Evolutionary conservation across 2,888 invertebrate genomes (phyloP).

Genomic region (Morpho deidamia): DNA sequence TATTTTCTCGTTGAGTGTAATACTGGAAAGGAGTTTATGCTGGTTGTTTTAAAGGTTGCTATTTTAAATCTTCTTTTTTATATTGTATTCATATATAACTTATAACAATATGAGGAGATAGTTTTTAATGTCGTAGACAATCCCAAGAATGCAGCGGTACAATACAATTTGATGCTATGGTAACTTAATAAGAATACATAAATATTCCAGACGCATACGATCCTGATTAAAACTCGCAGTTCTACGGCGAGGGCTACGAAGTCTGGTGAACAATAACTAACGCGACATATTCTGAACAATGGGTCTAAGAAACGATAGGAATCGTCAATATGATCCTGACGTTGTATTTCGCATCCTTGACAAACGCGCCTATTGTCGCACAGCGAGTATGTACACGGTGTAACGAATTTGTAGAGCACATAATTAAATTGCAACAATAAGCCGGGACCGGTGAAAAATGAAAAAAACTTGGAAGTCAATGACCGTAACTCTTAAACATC

Average conservation of each 20-base stretch:
- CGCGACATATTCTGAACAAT: slow-evolving; percentile 76
- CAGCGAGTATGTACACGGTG: slow-evolving; percentile 25
- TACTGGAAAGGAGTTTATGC: too few relatives aligned
- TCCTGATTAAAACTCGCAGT: slow-evolving; percentile 62
- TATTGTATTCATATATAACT: too few relatives aligned
- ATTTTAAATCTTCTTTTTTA: too few relatives aligned
- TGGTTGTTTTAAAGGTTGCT: too few relatives aligned
- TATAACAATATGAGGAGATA: too few relatives aligned
- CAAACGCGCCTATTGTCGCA: slow-evolving; percentile 49
- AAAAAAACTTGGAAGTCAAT: slow-evolving; percentile 34
- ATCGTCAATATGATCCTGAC: slow-evolving; percentile 66
- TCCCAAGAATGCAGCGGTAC: slow-evolving; percentile 1
- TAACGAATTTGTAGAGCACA: slow-evolving; percentile 44
- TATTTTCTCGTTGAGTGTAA: too few relatives aligned
- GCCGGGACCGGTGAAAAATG: slow-evolving; percentile 26
- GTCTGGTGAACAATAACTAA: slow-evolving; percentile 60
- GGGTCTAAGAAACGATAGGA: slow-evolving; percentile 62
- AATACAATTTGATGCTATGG: not conserved
- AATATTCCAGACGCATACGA: slow-evolving; percentile 55
- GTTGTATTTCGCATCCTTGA: slow-evolving; percentile 44
- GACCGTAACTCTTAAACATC: slow-evolving; percentile 31
- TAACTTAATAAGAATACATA: slow-evolving; percentile 17
- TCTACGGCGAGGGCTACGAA: slow-evolving; percentile 45
- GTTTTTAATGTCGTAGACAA: not conserved
- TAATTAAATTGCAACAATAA: slow-evolving; percentile 46